Conservation (phyloP, 2,113 vertebrate genomes). For the Ptilorrhoa leucosticta region DNA sequence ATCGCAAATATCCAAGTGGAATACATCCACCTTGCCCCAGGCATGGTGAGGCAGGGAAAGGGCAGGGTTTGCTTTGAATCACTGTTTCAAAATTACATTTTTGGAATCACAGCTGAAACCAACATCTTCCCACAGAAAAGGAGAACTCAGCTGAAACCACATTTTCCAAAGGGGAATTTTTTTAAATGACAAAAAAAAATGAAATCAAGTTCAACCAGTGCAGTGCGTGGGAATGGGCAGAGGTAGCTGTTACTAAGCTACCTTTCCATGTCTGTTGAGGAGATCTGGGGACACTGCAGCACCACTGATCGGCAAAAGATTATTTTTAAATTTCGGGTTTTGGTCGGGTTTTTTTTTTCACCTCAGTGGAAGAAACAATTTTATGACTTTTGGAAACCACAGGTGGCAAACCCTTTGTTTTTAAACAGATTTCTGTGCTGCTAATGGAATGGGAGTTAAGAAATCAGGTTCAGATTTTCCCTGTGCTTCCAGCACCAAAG, state of each 20-base stretch:
- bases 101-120: neutral
- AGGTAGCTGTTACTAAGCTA: conserved; percentile 34
- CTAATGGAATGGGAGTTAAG: neutral
- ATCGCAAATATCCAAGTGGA: neutral
- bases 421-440: neutral
- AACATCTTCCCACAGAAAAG: conserved; percentile 10
- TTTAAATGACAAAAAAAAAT: neutral
- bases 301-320: neutral
- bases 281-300: conserved; percentile 23
- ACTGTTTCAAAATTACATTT: neutral
- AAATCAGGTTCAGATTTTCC: neutral
- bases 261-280: neutral
- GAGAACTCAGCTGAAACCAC: conserved; percentile 25
- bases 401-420: neutral
- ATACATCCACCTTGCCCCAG: neutral
- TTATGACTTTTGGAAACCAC: neutral
- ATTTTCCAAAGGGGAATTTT: conserved; percentile 20
- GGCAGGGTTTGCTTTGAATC: neutral
- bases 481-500: neutral
- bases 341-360: rapidly evolving
- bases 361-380: neutral
- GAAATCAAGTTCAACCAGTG: neutral
- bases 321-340: neutral
- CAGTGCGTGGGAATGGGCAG: conserved; percentile 27
- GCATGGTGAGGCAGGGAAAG: neutral